Base-by-base conservation (phyloP, 2,888 invertebrate genomes). In the Diarsia mendica region DNA sequence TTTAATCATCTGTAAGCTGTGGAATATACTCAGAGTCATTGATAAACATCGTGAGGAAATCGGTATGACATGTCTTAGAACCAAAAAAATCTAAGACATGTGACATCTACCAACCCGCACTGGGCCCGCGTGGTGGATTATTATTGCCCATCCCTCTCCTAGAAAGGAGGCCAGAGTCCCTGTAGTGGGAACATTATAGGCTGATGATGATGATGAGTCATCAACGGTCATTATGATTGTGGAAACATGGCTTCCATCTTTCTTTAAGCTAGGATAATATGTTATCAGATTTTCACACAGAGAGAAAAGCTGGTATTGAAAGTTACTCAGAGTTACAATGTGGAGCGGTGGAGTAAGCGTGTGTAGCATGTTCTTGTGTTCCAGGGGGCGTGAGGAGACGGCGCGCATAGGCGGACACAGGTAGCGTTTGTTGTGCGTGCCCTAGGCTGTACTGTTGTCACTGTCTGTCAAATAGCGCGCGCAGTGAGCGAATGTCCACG, bases 401-500 rank as follows among this genome's bases (percentile, higher is more conserved):
- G 93, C 95, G 95, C 93, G 96, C 93, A 89, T 96, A 96, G 94
- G 94, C 94, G 93, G 93, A 93, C 89, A 79, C 95, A 96, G 96
- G 96, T 96, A 96, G 96, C 96, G 95, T 96, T 93, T 95, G 96
- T 95, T 96, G 96, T 96, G 96, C 96, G 96, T 96, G 96, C 95
- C 93, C 94, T 96, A 96, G 96, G 96, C 95, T 96, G 95, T 95
- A 95, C 94, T 96, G 96, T 96, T 95, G 95, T 96, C 95, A 96
- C 95, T 96, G 96, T 96, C 93, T 94, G 95, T 95, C 93, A 91
- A 91, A 93, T 95, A 96, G 96, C 94, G 95, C 94, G 95, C 95
- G 93, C 91, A 93, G 95, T 95, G 96, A 94, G 95, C 88, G 81
- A 85, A 93, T 93, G 79, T 94, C 93, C 91, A 93, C 91, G 94